Evolutionary conservation across 2,888 invertebrate genomes (phyloP), one percentile per base, ranked within the genome.

Genomic region (Antitype chi): DNA sequence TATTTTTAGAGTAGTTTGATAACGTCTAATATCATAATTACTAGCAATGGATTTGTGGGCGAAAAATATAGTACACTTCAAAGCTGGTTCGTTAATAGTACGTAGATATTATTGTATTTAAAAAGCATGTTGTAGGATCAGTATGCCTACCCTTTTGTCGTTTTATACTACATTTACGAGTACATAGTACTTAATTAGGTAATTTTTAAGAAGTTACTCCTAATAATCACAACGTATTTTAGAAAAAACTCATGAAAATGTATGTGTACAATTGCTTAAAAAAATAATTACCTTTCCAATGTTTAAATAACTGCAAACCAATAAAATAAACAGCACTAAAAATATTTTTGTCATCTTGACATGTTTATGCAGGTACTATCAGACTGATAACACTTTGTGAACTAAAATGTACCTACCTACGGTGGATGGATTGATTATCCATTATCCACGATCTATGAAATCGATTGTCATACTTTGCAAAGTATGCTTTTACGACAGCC

Each of bases 401-500:
- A 85, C 85, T 85, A 85, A 83, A 70, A 82, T 74, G 57, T 82
- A 75, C n/a, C 17, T 68, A 71, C 55, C 17, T 68, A 71, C 55
- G 52, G 32, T 32, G 62, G 70, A 28, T 38, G 70, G 47, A 38
- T 66, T 70, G 70, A 85, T 78, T 68, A 53, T 77, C 67, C 83
- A 85, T 78, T 68, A 53, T 75, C 67, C 83, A 66, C 71, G 59
- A 83, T 60, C 62, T 76, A 78, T 80, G 74, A 88, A 87, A 87
- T 88, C 77, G 63, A 87, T 88, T 68, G 38, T n/a, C n/a, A 57
- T 38, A 38, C n/a, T 25, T 88, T 79, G 69, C 52, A 60, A 80
- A 79, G 78, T 80, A 76, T 78, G 57, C 60, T 75, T 87, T 83
- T 86, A 88, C 73, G 86, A 83, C 70, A 86, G 70, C 73, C 88